These are phyloP conservation scores for Pegoplata infirma DNA, from an alignment of 2,888 invertebrate genomes.

Conservation along the genomic window DNA sequence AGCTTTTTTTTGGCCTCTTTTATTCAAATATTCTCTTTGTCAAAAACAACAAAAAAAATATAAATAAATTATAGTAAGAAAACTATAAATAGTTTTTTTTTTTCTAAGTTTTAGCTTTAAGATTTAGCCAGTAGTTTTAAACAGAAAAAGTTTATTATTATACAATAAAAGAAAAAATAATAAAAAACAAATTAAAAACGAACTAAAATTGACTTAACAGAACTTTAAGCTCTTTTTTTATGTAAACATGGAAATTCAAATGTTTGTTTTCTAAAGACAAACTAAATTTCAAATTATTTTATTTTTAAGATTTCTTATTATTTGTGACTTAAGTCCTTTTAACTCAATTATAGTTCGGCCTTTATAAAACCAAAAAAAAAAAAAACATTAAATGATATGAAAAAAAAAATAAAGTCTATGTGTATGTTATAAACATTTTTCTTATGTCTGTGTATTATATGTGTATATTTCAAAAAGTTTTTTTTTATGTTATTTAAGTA, in stretches of 20 bases:
- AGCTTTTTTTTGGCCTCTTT: too few species aligned
- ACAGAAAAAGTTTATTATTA: too few species aligned
- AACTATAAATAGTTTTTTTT: slow-evolving; percentile 54
- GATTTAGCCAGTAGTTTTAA: slow-evolving; percentile 53
- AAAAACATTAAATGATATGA: too few species aligned
- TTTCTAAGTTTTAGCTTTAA: slow-evolving; percentile 57
- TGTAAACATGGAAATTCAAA: too few species aligned
- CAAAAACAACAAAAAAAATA: slow-evolving; percentile 14
- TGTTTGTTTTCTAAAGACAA: too few species aligned
- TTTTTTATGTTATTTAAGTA: not conserved
- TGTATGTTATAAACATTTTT: slow-evolving; percentile 60
- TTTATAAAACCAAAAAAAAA: slow-evolving; percentile 3
- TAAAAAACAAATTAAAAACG: slow-evolving; percentile 38
- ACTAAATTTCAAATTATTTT: too few species aligned
- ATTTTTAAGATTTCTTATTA: too few species aligned
- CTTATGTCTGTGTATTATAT: slow-evolving; percentile 61
- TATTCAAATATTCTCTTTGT: too few species aligned
- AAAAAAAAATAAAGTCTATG: slow-evolving; percentile 44
- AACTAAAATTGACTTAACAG: not conserved
- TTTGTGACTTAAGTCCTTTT: too few species aligned
- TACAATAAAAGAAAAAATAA: slow-evolving; percentile 16
- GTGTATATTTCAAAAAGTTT: slow-evolving; percentile 49
- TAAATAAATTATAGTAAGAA: slow-evolving; percentile 31
- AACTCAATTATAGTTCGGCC: too few species aligned
- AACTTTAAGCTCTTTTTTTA: too few species aligned